Base-by-base conservation (phyloP, 1,140 invertebrate genomes). In the Lordiphosa stackelbergi region DNA sequence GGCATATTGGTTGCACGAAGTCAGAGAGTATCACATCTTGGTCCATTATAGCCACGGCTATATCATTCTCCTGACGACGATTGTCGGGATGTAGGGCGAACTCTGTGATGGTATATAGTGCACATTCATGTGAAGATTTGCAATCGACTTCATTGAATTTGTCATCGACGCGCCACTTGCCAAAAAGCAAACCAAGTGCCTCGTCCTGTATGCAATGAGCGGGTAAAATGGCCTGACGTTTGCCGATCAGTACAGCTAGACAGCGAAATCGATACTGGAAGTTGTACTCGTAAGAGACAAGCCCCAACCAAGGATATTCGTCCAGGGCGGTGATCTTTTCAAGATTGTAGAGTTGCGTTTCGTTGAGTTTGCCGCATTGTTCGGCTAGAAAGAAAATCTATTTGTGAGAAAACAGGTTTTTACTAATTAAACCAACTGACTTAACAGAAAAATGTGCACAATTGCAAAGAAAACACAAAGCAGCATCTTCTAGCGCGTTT, bases 341-440 rank as follows among this genome's bases (percentile, higher is more conserved):
- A 11, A 12, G 34, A 37, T 40, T 52, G 19, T 24, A 41, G 9
- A 52, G 11, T 22, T 52, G 49, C 3, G 22, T 24, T 36, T 52
- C 49, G 13, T 52, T 41, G 4, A 52, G 12, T 52, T 41, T 52
- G 12, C 49, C 49, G 19, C 49, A 52, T 7, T 48, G 46, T 10
- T 36, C n/a, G 9, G 42, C 16, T 7, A 19, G 22, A 22, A 12
- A 11, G 5, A 31, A 28, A 24, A 5, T 5, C 4, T 0, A 24
- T 24, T 24, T 24, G 5, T 24, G 5, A 24, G 4, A 24, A 5
- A 24, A 24, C 22, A 24, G 22, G 22, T 24, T 24, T 24, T 24
- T 5, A 3, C 22, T 24, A 24, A 5, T 6, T 5, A 24, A 24
- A 24, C 1, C 22, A 5, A 24, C 22, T 24, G 5, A 24, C 22